These are phyloP conservation scores for Hirudo medicinalis DNA, from an alignment of 1,140 invertebrate species.

Conservation along the genomic window DNA sequence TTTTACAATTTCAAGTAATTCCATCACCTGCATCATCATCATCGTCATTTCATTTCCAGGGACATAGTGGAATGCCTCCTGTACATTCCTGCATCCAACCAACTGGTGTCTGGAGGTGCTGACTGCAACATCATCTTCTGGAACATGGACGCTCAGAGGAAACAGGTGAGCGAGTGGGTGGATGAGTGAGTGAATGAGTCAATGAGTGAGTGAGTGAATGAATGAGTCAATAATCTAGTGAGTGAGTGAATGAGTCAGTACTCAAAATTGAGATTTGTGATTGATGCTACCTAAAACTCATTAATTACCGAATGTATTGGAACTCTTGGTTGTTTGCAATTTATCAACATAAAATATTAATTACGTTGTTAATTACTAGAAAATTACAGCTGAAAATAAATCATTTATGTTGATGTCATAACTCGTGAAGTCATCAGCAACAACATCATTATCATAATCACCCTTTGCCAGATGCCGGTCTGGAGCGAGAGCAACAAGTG, in stretches of 20 bases:
- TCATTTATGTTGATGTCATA: background rate
- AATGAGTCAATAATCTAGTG: too few species aligned
- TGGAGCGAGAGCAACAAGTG: slow-evolving; percentile 89
- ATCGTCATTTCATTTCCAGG: background rate
- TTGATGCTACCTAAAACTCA: too few species aligned
- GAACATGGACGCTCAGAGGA: slow-evolving; percentile 75
- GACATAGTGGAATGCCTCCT: slow-evolving; percentile 47
- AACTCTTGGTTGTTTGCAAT: too few species aligned
- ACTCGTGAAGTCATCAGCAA: background rate
- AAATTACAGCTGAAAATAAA: too few species aligned
- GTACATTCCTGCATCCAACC: slow-evolving; percentile 62
- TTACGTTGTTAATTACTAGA: too few species aligned
- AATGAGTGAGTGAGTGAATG: too few species aligned
- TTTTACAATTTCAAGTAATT: too few species aligned
- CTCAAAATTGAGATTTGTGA: background rate
- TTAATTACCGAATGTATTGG: too few species aligned
- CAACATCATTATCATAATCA: too few species aligned
- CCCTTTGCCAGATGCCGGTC: slow-evolving; percentile 70
- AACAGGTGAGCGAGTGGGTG: slow-evolving; percentile 49
- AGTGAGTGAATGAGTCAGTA: too few species aligned
- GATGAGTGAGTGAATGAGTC: background rate
- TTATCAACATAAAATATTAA: too few species aligned
- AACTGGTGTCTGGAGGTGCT: slow-evolving; percentile 83
- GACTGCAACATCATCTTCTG: slow-evolving; percentile 84
- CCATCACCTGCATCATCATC: too few species aligned